These are phyloP conservation scores for Corvus hawaiiensis DNA, from an alignment of 2,113 vertebrate genomes.

Conservation along the genomic window DNA sequence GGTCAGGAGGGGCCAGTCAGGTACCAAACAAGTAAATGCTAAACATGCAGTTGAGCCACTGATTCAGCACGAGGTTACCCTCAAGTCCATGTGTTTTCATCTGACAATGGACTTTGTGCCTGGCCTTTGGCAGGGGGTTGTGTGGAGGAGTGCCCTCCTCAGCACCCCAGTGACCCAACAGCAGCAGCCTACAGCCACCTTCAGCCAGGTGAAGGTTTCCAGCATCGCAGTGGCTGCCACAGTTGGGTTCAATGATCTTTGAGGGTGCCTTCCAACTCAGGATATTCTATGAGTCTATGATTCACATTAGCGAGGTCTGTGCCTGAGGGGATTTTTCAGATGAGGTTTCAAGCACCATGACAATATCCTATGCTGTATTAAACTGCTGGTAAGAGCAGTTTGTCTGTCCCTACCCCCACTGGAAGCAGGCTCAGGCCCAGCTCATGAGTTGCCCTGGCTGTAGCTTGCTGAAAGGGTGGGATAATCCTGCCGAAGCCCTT, in stretches of 20 bases:
- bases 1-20: not conserved
- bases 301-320: not conserved
- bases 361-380: not conserved
- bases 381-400: not conserved
- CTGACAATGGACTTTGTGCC: not conserved
- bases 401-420: not conserved
- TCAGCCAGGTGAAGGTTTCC: not conserved
- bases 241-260: not conserved
- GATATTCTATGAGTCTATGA: not conserved
- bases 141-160: not conserved
- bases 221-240: not conserved
- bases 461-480: not conserved
- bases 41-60: not conserved
- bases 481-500: constrained; percentile 10
- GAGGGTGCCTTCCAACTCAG: not conserved
- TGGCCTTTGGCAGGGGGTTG: not conserved
- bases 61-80: not conserved
- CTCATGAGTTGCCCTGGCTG: not conserved
- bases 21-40: not conserved
- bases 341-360: not conserved
- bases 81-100: not conserved
- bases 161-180: rapidly evolving
- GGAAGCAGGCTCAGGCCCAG: not conserved
- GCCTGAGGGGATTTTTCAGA: not conserved
- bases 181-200: not conserved